Percentiles rank a stretch among this genome's conserved stretches.
phyloP scores from a whole-genome alignment of 2,113 vertebrate genomes.

The Podarcis raffonei region DNA sequence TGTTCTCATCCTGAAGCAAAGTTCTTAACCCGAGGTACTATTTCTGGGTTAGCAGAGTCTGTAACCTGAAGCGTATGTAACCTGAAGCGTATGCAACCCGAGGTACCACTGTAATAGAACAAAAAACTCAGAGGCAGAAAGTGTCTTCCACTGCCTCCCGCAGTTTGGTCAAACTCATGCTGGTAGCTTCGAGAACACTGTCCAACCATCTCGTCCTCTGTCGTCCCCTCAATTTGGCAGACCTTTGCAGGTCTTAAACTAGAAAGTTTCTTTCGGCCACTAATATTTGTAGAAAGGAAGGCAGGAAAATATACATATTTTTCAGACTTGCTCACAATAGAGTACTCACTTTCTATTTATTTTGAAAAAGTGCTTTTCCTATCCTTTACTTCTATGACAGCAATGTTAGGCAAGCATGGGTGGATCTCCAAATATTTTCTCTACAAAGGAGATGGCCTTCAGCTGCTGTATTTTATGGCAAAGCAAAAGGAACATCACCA shows the following conservation, averaged over 20 bases:
- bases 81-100: too few species aligned
- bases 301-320: constrained; percentile 48
- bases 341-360: not conserved
- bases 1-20: too few species aligned
- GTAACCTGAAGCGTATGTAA: too few species aligned
- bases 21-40: too few species aligned
- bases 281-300: constrained; percentile 48
- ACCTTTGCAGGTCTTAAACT: not conserved
- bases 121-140: too few species aligned
- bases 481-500: constrained; percentile 16
- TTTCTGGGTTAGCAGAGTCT: too few species aligned
- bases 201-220: too few species aligned
- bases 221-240: not conserved
- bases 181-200: too few species aligned
- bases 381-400: constrained; percentile 32
- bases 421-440: constrained; percentile 35
- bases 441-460: constrained; percentile 46
- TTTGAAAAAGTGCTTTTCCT: constrained; percentile 15
- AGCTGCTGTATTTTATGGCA: constrained; percentile 30
- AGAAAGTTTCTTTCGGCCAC: constrained; percentile 42
- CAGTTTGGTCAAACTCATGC: too few species aligned
- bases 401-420: constrained; percentile 16
- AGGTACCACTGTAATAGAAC: too few species aligned
- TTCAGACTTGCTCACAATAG: not conserved
- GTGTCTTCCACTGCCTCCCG: too few species aligned